These are phyloP conservation scores for Lysandra coridon DNA, from an alignment of 2,888 invertebrate genomes.

Conservation along the genomic window DNA sequence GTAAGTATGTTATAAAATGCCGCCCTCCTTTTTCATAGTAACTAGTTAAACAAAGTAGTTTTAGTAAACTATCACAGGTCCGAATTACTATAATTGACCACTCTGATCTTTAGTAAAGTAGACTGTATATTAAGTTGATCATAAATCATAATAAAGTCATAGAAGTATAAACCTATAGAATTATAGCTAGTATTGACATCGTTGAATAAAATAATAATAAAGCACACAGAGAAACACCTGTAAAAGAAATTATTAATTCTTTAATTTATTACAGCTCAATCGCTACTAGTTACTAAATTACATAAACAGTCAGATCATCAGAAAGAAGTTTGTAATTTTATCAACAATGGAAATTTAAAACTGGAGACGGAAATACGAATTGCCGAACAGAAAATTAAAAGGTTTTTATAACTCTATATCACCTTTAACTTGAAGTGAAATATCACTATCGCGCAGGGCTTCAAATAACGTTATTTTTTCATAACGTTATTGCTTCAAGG, in stretches of 20 bases:
- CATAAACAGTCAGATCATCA: conserved; percentile 54
- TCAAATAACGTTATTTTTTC: too few relatives aligned
- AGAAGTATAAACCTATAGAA: too few relatives aligned
- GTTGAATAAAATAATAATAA: not conserved
- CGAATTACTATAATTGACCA: too few relatives aligned
- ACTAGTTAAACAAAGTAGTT: not conserved
- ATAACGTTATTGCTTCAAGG: too few relatives aligned
- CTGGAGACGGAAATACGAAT: conserved; percentile 62
- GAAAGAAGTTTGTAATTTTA: conserved; percentile 54
- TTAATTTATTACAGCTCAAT: conserved; percentile 54
- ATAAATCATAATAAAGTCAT: not conserved
- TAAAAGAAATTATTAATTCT: not conserved
- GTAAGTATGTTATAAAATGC: too few relatives aligned
- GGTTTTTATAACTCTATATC: conserved; percentile 45
- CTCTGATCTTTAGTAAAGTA: too few relatives aligned
- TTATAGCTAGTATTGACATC: too few relatives aligned
- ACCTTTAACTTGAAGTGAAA: not conserved
- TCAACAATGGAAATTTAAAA: conserved; percentile 57
- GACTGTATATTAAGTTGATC: not conserved
- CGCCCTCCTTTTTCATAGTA: too few relatives aligned
- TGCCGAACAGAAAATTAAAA: conserved; percentile 58
- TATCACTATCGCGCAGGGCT: too few relatives aligned
- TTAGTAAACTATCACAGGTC: not conserved
- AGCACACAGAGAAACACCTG: not conserved
- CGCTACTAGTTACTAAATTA: conserved; percentile 55